These are phyloP conservation scores for Acanthopleura granulata DNA, from an alignment of 2,888 invertebrate genomes.

Conservation along the genomic window DNA sequence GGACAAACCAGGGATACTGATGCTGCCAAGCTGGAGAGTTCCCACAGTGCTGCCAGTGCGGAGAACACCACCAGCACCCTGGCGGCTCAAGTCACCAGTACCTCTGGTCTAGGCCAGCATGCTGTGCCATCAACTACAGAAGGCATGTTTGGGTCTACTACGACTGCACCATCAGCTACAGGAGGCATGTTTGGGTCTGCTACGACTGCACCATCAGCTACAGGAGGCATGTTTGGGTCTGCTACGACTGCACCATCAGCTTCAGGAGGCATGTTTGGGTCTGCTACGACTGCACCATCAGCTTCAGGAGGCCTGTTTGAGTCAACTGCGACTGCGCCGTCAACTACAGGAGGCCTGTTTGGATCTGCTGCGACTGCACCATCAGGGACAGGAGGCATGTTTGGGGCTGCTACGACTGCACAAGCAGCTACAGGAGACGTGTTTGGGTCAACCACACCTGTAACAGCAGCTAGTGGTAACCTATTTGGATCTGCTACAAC, in stretches of 20 bases:
- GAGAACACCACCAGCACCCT: no score
- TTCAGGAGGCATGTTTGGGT: background rate
- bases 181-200: slow-evolving; percentile 13
- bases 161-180: background rate
- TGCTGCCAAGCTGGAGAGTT: no score
- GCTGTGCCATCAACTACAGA: background rate
- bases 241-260: slow-evolving; percentile 23
- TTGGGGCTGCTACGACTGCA: background rate
- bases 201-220: slow-evolving; percentile 21
- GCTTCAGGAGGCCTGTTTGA: slow-evolving; percentile 25
- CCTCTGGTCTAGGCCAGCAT: no score
- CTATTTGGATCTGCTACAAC: no score
- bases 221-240: slow-evolving; percentile 26
- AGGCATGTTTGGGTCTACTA: background rate
- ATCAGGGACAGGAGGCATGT: background rate
- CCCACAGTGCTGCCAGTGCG: no score
- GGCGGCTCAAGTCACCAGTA: no score
- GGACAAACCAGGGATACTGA: no score
- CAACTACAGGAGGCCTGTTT: slow-evolving; percentile 6
- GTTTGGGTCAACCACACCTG: no score
- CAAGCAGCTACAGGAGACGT: no score
- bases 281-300: background rate
- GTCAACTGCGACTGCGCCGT: background rate
- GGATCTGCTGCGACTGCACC: slow-evolving; percentile 18
- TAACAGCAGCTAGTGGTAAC: no score